Evolutionary conservation across 1,140 invertebrate genomes (phyloP), one percentile per base, ranked within the genome.

Genomic region (Patella vulgata): DNA sequence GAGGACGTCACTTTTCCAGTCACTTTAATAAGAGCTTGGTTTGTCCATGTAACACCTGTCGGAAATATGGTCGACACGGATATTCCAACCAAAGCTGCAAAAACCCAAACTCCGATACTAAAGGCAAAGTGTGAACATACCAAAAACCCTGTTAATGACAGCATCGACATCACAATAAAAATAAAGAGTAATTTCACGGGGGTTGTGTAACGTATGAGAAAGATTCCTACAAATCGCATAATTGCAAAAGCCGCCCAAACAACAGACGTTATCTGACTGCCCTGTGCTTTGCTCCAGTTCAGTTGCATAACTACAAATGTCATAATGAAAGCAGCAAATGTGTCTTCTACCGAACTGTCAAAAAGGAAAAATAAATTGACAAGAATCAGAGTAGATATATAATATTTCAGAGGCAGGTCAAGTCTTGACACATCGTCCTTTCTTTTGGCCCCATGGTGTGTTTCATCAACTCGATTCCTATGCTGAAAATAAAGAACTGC

Each of bases 1-100:
- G 70, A 42, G 25, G 74, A 71, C 30, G 69, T 58, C 28, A 73
- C 51, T 42, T 61, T 66, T 17, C 75, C 75, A 0, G 68, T 73
- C 1, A 77, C 59, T 21, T 36, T 33, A 27, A 72, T 36, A 1
- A 77, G 36, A 33, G 73, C 57, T 33, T 69, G 64, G 19, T 72
- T 64, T 9, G 68, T 70, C 72, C 72, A 77, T 21, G 63, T 66
- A 33, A 77, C 64, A 1, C 60, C 59, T 3, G 70, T 61, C 0
- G 75, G 75, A 55, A 74, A 69, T 21, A 74, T 67, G 4, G 67
- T 55, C 1, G 73, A 72, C 46, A 67, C 65, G 2, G 73, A 58
- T 5, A 69, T 44, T 5, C 77, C 75, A 3, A 66, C 58, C 9
- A 59, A n/a, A 11, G 61, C 53, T 11, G 69, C 42, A 55, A 50